A percentile compares a stretch with the other conserved stretches of the same genome.
Conservation (phyloP, 1,140 invertebrate genomes). For the Saccostrea glomerata region DNA sequence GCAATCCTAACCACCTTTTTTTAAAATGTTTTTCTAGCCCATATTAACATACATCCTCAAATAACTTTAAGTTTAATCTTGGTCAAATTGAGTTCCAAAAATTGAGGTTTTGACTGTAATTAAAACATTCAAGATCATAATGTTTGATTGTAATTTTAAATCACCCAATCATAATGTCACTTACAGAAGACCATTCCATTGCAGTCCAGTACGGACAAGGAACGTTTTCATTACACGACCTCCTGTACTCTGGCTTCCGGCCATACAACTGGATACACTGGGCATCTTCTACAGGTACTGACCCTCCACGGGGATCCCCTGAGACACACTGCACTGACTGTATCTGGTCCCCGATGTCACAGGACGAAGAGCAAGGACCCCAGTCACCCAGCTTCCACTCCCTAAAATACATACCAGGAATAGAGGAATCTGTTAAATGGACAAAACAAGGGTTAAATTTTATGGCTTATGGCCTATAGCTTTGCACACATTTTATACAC, state of each 20-base stretch:
- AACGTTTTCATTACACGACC: constrained; percentile 84
- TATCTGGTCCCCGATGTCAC: constrained; percentile 66
- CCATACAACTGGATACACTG: constrained; percentile 61
- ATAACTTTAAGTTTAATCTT: no score
- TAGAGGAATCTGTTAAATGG: neutral
- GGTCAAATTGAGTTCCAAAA: no score
- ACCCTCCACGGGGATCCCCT: constrained; percentile 75
- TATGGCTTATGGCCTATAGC: no score
- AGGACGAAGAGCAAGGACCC: constrained; percentile 66
- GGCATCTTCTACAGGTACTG: constrained; percentile 55
- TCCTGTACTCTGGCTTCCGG: constrained; percentile 79
- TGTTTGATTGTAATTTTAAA: neutral
- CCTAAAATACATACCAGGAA: constrained; percentile 47
- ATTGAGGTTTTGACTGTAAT: no score
- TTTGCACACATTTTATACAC: no score
- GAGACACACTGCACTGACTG: constrained; percentile 62
- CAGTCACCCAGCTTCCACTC: constrained; percentile 65
- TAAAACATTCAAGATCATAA: no score
- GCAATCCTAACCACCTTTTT: no score
- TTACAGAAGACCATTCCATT: constrained; percentile 86
- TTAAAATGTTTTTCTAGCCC: no score
- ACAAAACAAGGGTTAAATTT: no score
- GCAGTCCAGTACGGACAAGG: constrained; percentile 84
- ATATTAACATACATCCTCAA: no score
- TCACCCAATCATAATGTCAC: neutral